Conservation (phyloP, 2,888 invertebrate genomes). For the Octodonta nipae region DNA sequence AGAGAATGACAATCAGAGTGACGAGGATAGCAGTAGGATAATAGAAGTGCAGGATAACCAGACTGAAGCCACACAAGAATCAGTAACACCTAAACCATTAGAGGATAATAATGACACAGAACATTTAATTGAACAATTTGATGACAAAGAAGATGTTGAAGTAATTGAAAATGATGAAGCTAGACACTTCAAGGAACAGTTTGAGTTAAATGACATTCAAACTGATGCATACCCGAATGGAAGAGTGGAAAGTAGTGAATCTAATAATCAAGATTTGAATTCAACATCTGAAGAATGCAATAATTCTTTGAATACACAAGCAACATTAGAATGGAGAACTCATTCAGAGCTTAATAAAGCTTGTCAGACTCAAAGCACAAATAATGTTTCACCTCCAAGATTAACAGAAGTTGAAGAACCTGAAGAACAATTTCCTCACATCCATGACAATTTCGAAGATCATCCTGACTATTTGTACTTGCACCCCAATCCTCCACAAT, state of each 20-base stretch:
- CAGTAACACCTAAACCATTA: no score
- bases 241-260: no score
- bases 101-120: conserved; percentile 8
- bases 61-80: not conserved
- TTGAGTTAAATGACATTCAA: no score
- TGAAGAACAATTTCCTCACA: no score
- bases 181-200: no score
- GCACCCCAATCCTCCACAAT: conserved; percentile 8
- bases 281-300: no score
- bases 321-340: conserved; percentile 15
- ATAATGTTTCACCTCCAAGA: conserved; percentile 10
- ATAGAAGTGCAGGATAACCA: conserved; percentile 17
- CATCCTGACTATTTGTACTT: conserved; percentile 14
- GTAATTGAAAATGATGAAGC: conserved; percentile 7
- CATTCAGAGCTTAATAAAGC: conserved; percentile 32
- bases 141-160: conserved; percentile 4
- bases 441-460: conserved; percentile 10
- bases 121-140: conserved; percentile 5
- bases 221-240: no score
- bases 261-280: no score
- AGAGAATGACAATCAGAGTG: conserved; percentile 8
- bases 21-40: conserved; percentile 6
- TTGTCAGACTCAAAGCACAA: conserved; percentile 27
- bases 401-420: conserved; percentile 11
- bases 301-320: conserved; percentile 15